Evolutionary conservation across 2,888 invertebrate genomes (phyloP), one percentile per base, ranked within the genome.

Genomic region (Acronicta aceris): DNA sequence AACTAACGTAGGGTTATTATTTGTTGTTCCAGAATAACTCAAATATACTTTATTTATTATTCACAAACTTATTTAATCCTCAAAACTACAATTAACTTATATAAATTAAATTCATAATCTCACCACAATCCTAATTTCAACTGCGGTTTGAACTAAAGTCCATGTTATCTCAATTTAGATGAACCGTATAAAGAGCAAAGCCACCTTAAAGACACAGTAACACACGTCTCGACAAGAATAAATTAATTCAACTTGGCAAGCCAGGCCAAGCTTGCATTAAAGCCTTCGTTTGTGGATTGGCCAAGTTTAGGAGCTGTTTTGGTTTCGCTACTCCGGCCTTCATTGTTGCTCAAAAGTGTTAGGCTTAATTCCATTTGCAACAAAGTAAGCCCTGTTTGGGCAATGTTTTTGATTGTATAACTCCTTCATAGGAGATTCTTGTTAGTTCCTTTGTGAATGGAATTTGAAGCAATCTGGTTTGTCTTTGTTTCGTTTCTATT

Each of bases 161-260:
- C 10, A 10, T 55, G 25, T 57, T 54, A 57, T 57, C 46, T 47
- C 25, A 41, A 17, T 50, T 61, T 17, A 21, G 41, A 56, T 56
- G 46, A 66, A 38, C 49, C 8, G 15, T 38, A 72, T 30, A 52
- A 58, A 54, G 42, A 50, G 8, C 15, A 25, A 51, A 61, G 43
- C 45, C 45, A 46, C 38, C 47, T 50, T 17, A 16, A 65, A 30
- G 21, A 21, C 2, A 21, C 21, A 71, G 58, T 70, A 50, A 55
- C 54, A 54, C 49, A 49, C 60, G 43, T 57, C 45, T 25, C 30
- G 62, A 45, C 47, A 33, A 64, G 55, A 55, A 59, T 59, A 56
- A 72, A 68, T 78, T 78, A 63, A 79, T 74, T 61, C 42, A 66
- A 71, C 55, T 72, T 59, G 59, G 53, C 65, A 62, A 49, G 71